Conservation (phyloP, 2,888 invertebrate genomes). For the Tenodera sinensis region DNA sequence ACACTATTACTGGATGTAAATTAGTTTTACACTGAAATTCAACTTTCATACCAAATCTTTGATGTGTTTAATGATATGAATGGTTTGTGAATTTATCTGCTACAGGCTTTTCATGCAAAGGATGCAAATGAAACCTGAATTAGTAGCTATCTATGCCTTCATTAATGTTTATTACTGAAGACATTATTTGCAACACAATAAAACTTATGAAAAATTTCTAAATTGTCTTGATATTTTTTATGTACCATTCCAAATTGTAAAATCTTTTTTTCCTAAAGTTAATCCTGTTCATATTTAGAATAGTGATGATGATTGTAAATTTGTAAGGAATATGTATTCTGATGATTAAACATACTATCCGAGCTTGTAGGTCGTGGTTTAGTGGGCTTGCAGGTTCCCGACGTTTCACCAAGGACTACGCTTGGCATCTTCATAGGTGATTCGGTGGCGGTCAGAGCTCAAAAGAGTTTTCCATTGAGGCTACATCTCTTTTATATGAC, state of each 20-base stretch:
- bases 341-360: too few relatives aligned
- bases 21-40: background rate
- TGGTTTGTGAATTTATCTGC: background rate
- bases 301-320: constrained; percentile 3
- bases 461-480: too few relatives aligned
- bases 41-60: background rate
- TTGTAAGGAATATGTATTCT: background rate
- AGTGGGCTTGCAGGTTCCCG: too few relatives aligned
- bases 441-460: too few relatives aligned
- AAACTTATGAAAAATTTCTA: background rate
- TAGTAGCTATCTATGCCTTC: background rate
- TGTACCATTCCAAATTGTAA: constrained; percentile 14
- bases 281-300: background rate
- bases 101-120: constrained; percentile 14
- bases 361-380: too few relatives aligned
- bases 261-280: background rate
- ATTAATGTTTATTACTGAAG: background rate
- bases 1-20: background rate
- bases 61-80: background rate
- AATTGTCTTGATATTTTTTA: background rate
- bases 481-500: too few relatives aligned
- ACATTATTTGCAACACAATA: background rate
- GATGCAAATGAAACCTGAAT: background rate
- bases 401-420: too few relatives aligned
- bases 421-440: too few relatives aligned